Base-by-base conservation (phyloP, 1,140 invertebrate genomes). In the Drosophila ohnishii region DNA sequence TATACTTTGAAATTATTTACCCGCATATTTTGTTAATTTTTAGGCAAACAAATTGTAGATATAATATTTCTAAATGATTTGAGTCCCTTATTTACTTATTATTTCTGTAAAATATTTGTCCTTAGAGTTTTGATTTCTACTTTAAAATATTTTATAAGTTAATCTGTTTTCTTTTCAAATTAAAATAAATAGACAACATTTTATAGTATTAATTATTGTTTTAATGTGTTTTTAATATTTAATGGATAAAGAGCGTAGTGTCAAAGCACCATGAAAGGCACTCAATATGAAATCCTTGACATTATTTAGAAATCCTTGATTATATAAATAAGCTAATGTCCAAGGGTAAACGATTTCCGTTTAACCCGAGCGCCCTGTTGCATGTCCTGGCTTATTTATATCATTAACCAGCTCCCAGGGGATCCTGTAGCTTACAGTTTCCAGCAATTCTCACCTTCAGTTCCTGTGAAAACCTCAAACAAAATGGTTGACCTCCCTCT, bases 401-500 rank as follows among this genome's bases (percentile, higher is more conserved):
- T 11, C 9, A n/a, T 25, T 5, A 8, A 11, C 5, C 1, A 16
- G 16, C 2, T 50, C 55, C 56, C 72, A 1, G 3, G 48, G 14
- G 73, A 25, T n/a, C 16, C 10, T 8, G 44, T 56, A n/a, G 22
- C 3, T 13, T 19, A 9, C 32, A 28, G 1, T 22, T 32, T 19
- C 2, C 32, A 2, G 5, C n/a, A 10, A 25, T 14, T 34, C 6
- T 16, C 5, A 8, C 1, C 9, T 0, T 65, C 10, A 75, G 73
- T 75, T 53, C 4, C 9, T 32, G 16, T 16, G 40, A 2, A 37
- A 40, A 8, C 34, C 22, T 32, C 9, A 5, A 40, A 3, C 40
- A 53, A 39, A 4, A 76, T 76, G 73, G 73, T 22, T 40, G 22
- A 39, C 10, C 3, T 47, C 1, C 11, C 30, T 2, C 37, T 76